Conservation (phyloP, 2,888 invertebrate species). For the Osmoderma eremita region DNA sequence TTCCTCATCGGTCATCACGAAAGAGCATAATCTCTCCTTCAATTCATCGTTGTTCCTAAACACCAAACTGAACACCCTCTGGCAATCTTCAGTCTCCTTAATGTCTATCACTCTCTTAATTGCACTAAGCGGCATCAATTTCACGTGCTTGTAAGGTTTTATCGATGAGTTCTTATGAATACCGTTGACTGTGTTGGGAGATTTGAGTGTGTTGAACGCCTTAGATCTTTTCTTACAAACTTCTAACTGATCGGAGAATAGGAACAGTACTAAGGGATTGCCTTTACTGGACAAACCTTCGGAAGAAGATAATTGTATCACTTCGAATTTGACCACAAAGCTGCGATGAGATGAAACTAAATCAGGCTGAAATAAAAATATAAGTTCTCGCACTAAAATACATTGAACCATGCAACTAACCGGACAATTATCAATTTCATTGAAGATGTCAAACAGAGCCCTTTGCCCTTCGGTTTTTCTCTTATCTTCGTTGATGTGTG, state of each 20-base stretch:
- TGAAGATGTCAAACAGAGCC: conserved; percentile 96
- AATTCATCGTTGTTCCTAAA: conserved; percentile 86
- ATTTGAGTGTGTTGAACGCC: conserved; percentile 75
- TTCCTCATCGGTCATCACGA: conserved; percentile 85
- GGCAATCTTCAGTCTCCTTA: conserved; percentile 87
- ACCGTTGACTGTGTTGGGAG: conserved; percentile 70
- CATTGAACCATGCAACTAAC: conserved; percentile 65
- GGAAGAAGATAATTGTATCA: conserved; percentile 78
- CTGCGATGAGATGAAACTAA: conserved; percentile 92
- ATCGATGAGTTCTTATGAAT: conserved; percentile 68
- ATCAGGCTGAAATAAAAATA: conserved; percentile 74
- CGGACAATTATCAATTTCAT: conserved; percentile 98
- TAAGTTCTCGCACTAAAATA: conserved; percentile 1
- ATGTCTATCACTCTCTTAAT: conserved; percentile 93
- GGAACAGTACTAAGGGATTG: conserved; percentile 82
- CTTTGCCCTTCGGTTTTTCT: conserved; percentile 95
- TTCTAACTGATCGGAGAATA: conserved; percentile 95
- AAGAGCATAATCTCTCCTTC: conserved; percentile 89
- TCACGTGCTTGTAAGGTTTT: conserved; percentile 92
- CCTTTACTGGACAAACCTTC: conserved; percentile 88
- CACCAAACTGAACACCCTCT: conserved; percentile 89
- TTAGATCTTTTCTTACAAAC: conserved; percentile 89
- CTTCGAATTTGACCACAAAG: conserved; percentile 89
- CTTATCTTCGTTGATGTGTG: conserved; percentile 97
- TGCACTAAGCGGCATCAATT: conserved; percentile 86